Base-by-base conservation (phyloP, 2,113 vertebrate genomes). In the Rhadina sibilatrix region DNA sequence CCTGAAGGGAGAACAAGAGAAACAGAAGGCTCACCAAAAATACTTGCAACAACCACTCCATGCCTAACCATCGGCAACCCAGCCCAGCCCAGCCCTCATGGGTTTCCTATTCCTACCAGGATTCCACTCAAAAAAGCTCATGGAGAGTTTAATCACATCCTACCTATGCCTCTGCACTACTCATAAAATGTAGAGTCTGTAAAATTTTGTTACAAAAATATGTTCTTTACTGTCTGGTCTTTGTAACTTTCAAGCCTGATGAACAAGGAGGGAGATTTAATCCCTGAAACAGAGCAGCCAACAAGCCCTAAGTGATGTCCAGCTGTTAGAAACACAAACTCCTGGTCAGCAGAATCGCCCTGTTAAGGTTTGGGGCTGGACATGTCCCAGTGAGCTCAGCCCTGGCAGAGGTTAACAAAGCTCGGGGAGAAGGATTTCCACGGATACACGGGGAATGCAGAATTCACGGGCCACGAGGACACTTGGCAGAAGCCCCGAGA, bases 361-460 rank as follows among this genome's bases (percentile, higher is more conserved):
- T 19, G 20, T 5, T 56, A 8, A 25, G 35, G 21, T 31, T 42
- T 71, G 10, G 31, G 57, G 25, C 66, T 25, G 49, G 49, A 46
- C 24, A 1, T 0, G 40, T 21, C 22, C 19, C 57, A 6, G 0
- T 18, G 57, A 21, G 15, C n/a, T 49, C 65, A 31, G 65, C 14
- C 20, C 13, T 1, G 4, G 1, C 6, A 17, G 7, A 71, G 22
- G 21, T 10, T 15, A 35, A 22, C 35, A 31, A 35, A 40, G 85
- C 20, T 21, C 12, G 12, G 35, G 24, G 17, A 47, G n/a, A 63
- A 87, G 74, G 25, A 37, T 59, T 57, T 27, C 37, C 83, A 50
- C 13, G 10, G 21, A 27, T 5, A 6, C 37, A 37, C 4, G 33
- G 4, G 19, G 24, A 70, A 54, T 47, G 25, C 21, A 50, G 76